These are phyloP conservation scores for Drosophila guanche DNA, from an alignment of 1,140 invertebrate genomes.

Conservation along the genomic window DNA sequence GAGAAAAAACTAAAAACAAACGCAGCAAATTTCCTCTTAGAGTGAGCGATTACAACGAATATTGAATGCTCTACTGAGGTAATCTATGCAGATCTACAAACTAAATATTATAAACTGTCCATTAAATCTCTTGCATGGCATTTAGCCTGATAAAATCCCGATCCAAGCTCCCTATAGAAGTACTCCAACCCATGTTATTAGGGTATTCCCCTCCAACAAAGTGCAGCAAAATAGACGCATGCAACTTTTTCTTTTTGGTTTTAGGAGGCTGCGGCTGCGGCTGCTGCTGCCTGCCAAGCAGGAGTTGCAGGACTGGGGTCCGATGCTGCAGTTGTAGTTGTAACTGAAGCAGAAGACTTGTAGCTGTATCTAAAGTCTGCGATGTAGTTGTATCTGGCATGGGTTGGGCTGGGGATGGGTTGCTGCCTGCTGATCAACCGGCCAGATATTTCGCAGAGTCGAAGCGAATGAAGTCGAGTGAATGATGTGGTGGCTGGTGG, in stretches of 20 bases:
- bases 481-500: slow-evolving; percentile 55
- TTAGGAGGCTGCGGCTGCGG: slow-evolving; percentile 10
- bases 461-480: slow-evolving; percentile 26
- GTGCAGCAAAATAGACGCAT: slow-evolving; percentile 37
- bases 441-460: slow-evolving; percentile 58
- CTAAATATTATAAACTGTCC: no score
- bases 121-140: no score
- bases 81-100: not conserved
- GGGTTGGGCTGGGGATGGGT: slow-evolving; percentile 11
- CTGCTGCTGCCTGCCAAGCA: slow-evolving; percentile 2
- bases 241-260: slow-evolving; percentile 72
- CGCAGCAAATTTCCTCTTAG: slow-evolving; percentile 18
- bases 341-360: no score
- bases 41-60: slow-evolving; percentile 1
- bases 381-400: no score
- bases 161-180: not conserved
- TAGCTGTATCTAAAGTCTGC: no score
- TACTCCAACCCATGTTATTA: not conserved
- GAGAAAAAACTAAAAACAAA: slow-evolving; percentile 73
- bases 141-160: no score
- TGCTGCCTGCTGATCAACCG: slow-evolving; percentile 58
- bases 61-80: slow-evolving; percentile 1
- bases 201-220: slow-evolving; percentile 16
- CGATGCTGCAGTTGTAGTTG: not conserved
- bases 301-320: not conserved